Evolutionary conservation across 2,797 vertebrate species (phyloP), one percentile per base, ranked within the genome.

Genomic region (Sarcoramphus papa): DNA sequence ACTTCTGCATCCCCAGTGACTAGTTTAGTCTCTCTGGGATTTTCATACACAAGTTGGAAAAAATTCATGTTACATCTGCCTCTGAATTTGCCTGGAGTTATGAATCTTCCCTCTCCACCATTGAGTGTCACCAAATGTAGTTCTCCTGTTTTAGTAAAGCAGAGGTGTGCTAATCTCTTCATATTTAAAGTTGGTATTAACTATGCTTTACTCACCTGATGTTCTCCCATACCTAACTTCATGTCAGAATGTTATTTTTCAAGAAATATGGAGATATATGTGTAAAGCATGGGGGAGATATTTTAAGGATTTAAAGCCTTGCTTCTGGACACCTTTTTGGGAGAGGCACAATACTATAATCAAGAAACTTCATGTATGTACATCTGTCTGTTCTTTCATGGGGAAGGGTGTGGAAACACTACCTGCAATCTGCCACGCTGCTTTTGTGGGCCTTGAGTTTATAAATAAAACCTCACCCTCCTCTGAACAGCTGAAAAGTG

Each of bases 11-110:
- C 72, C 56, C 80, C 68, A 70, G 93, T 93, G 93, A 77, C 90
- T 92, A 88, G 89, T 92, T 97, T 95, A 83, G 35, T 93, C 88
- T 95, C 83, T 90, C 33, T 48, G 41, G 85, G 70, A 86, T 91
- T 90, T 93, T 92, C 19, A 12, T 78, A 45, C 23, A 64, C 47
- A 95, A 79, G 50, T 73, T 96, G 68, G 88, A 82, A 91, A 89
- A 75, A 82, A 21, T 1, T 65, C 17, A 2, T 59, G 15, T 40
- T 87, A 59, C 27, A 86, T 70, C 72, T 97, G 78, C 51, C 88
- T 95, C 77, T 69, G 63, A 91, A 86, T 81, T 95, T 88, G 21
- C 45, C 37, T n/a, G 27, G 24, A 59, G 18, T 51, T 79, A 60
- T 23, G 27, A 62, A 60, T 74, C 31, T 74, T 65, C 28, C 43